These are phyloP conservation scores for Gobius niger DNA, from an alignment of 2,113 vertebrate species.

Conservation along the genomic window DNA sequence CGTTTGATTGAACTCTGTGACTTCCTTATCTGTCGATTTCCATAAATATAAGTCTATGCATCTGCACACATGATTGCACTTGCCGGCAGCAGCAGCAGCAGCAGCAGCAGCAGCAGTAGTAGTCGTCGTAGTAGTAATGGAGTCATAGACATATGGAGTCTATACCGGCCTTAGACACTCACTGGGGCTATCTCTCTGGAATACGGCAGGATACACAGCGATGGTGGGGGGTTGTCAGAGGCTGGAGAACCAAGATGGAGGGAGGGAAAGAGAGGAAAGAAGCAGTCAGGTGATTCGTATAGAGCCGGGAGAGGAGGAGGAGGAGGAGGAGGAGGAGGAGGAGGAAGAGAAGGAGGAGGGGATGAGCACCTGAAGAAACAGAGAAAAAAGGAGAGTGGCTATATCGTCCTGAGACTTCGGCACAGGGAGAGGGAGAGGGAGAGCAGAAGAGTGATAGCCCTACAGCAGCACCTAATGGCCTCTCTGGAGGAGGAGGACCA, in stretches of 20 bases:
- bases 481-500: slow-evolving; percentile 69
- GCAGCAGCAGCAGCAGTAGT: background rate
- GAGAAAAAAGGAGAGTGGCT: slow-evolving; percentile 38
- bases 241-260: slow-evolving; percentile 63
- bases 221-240: slow-evolving; percentile 41
- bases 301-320: slow-evolving; percentile 25
- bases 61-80: background rate
- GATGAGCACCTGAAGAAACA: slow-evolving; percentile 52
- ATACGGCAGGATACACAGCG: slow-evolving; percentile 23
- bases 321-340: slow-evolving; percentile 41
- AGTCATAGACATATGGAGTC: slow-evolving; percentile 10
- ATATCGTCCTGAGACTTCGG: slow-evolving; percentile 64
- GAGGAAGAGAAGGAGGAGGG: slow-evolving; percentile 40
- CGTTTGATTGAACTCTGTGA: background rate
- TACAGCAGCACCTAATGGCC: slow-evolving; percentile 76
- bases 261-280: slow-evolving; percentile 45
- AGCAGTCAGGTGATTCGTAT: slow-evolving; percentile 45
- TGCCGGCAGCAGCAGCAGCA: background rate
- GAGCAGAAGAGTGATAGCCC: slow-evolving; percentile 71
- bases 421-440: slow-evolving; percentile 45
- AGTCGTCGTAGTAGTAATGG: background rate
- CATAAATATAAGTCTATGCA: background rate
- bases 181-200: slow-evolving; percentile 19
- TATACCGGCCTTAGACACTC: slow-evolving; percentile 19
- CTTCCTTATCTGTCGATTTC: background rate